These are phyloP conservation scores for Corythaeola cristata DNA, from an alignment of 2,113 vertebrate species.

Conservation along the genomic window DNA sequence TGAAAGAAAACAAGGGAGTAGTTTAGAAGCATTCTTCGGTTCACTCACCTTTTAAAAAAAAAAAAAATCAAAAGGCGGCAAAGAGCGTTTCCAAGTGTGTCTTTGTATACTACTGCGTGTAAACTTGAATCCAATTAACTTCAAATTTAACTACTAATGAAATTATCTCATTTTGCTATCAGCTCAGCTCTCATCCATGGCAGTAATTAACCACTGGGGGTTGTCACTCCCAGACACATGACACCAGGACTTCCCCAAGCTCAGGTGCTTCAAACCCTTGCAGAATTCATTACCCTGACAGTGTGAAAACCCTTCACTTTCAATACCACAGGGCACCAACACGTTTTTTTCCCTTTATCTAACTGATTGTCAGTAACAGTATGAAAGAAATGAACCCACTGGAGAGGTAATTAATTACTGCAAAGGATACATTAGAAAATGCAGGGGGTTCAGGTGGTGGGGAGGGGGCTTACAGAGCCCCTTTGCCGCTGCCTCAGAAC, in stretches of 20 bases:
- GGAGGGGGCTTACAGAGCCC: neutral
- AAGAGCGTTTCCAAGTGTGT: constrained; percentile 49
- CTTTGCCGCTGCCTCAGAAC: neutral
- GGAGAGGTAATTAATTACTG: constrained; percentile 68
- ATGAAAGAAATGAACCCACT: constrained; percentile 48
- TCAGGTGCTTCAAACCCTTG: constrained; percentile 76
- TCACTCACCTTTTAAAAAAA: neutral
- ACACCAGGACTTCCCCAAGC: constrained; percentile 74
- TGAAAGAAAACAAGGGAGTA: neutral
- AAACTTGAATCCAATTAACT: constrained; percentile 82
- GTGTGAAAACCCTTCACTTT: constrained; percentile 77
- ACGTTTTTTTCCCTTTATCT: constrained; percentile 59
- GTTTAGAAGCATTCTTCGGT: neutral
- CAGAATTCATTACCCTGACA: constrained; percentile 85
- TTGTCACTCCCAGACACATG: constrained; percentile 83
- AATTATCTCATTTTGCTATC: constrained; percentile 80
- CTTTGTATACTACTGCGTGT: constrained; percentile 64
- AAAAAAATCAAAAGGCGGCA: neutral
- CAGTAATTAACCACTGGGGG: constrained; percentile 87
- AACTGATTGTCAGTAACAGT: constrained; percentile 68
- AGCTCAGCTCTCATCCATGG: constrained; percentile 77
- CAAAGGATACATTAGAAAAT: constrained; percentile 37
- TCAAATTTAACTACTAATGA: constrained; percentile 82
- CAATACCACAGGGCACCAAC: constrained; percentile 73
- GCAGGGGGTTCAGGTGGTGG: constrained; percentile 7